These are phyloP conservation scores for Eupithecia subfuscata DNA, from an alignment of 2,888 invertebrate genomes.

Conservation along the genomic window DNA sequence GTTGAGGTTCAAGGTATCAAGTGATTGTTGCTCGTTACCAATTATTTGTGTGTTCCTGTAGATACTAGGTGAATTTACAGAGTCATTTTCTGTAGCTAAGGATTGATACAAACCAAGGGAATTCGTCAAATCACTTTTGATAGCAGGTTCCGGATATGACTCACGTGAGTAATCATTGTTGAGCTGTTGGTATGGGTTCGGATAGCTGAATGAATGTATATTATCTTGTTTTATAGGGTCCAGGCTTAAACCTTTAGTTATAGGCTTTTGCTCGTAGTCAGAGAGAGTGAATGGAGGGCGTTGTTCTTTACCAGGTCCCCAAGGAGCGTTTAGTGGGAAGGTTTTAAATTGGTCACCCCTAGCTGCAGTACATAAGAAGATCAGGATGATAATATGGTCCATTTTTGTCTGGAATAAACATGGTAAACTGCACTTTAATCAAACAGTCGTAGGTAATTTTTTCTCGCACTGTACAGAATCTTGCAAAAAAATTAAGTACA, in stretches of 20 bases:
- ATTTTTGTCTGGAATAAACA: conserved; percentile 1
- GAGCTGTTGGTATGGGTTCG: background rate
- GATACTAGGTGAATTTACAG: background rate
- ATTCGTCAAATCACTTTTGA: background rate
- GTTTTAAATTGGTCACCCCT: background rate
- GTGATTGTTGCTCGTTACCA: background rate
- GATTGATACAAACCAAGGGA: background rate
- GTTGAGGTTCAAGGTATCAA: background rate
- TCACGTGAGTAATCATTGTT: background rate
- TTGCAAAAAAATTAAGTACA: background rate
- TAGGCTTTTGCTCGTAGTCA: background rate
- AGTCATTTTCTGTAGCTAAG: background rate
- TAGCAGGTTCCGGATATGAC: background rate
- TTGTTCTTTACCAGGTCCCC: background rate
- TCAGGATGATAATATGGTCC: background rate
- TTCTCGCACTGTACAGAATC: no score
- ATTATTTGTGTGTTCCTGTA: background rate
- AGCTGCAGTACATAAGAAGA: background rate
- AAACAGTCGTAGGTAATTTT: background rate
- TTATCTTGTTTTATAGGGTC: background rate
- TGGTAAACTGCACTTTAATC: background rate
- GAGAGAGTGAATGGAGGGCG: background rate
- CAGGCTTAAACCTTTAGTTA: background rate
- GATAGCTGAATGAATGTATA: background rate
- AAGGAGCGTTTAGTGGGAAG: background rate